Evolutionary conservation across 37 sponge, comb jelly and placozoan species (phyloP).

Genomic region (Beroe ovata): DNA sequence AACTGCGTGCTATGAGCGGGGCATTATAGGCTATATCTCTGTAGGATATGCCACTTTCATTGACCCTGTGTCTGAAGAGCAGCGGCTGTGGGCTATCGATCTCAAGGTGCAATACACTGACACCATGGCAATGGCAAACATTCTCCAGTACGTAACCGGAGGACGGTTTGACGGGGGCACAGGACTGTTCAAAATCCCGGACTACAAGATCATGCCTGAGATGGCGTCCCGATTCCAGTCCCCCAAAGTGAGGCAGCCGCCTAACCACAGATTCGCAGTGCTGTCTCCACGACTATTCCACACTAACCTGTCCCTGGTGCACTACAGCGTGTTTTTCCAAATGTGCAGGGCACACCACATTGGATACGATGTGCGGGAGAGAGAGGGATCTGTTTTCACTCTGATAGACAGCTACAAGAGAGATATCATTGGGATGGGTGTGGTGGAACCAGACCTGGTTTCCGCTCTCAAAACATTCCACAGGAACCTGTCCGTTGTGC

Average conservation of each 20-base stretch:
- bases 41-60: slow-evolving; percentile 90
- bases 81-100: slow-evolving; percentile 84
- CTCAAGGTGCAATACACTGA: slow-evolving; percentile 80
- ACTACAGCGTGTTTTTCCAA: slow-evolving; percentile 88
- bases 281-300: slow-evolving; percentile 77
- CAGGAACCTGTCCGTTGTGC: slow-evolving; percentile 76
- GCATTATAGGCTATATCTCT: slow-evolving; percentile 83
- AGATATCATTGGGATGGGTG: slow-evolving; percentile 84
- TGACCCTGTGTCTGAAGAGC: slow-evolving; percentile 69
- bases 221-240: slow-evolving; percentile 27
- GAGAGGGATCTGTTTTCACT: slow-evolving; percentile 80
- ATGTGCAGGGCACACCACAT: slow-evolving; percentile 94
- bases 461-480: slow-evolving; percentile 72
- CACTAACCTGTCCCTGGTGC: slow-evolving; percentile 80
- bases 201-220: slow-evolving; percentile 42
- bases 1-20: slow-evolving; percentile 71
- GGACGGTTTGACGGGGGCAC: slow-evolving; percentile 62
- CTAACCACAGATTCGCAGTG: slow-evolving; percentile 72
- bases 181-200: slow-evolving; percentile 68
- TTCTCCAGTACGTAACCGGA: slow-evolving; percentile 75
- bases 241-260: slow-evolving; percentile 60
- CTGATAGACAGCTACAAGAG: slow-evolving; percentile 75
- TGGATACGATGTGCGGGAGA: slow-evolving; percentile 81
- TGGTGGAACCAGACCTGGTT: slow-evolving; percentile 71
- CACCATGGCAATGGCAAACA: slow-evolving; percentile 71